Evolutionary conservation across 2,113 vertebrate species (phyloP).

Genomic region (Castor canadensis): DNA sequence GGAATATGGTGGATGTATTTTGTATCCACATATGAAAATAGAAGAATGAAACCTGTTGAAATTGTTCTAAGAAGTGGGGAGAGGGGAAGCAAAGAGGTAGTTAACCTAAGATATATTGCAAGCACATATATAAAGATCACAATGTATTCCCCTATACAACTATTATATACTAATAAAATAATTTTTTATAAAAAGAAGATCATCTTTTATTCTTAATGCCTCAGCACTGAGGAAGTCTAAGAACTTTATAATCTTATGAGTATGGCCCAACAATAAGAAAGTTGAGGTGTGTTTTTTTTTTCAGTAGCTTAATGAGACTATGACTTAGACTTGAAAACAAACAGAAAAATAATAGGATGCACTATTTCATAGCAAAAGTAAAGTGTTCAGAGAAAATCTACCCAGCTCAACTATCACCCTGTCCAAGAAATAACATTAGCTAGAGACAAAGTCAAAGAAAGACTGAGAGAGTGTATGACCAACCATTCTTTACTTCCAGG

Average conservation of each 20-base stretch:
- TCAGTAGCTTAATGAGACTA: background rate
- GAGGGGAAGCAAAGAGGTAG: no score
- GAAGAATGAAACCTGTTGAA: no score
- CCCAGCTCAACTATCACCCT: background rate
- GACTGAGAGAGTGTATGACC: background rate
- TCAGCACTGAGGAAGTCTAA: background rate
- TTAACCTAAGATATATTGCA: no score
- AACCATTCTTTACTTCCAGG: background rate
- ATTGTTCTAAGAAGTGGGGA: no score
- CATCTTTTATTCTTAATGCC: no score
- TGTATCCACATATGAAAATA: no score
- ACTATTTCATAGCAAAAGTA: background rate
- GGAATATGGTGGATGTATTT: no score
- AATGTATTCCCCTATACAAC: no score
- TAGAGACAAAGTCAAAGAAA: background rate
- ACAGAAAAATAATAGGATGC: background rate
- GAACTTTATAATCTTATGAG: background rate
- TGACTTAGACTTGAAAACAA: background rate
- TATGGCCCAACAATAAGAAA: background rate
- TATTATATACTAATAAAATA: no score
- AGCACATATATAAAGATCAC: no score
- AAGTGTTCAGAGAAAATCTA: background rate
- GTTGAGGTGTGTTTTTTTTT: background rate
- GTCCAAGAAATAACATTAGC: background rate
- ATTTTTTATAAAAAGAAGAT: no score